A percentile compares a stretch with the other conserved stretches of the same genome.
Evolutionary conservation across 1,140 invertebrate species (phyloP).

Genomic region (Helicorthomorpha holstii): DNA sequence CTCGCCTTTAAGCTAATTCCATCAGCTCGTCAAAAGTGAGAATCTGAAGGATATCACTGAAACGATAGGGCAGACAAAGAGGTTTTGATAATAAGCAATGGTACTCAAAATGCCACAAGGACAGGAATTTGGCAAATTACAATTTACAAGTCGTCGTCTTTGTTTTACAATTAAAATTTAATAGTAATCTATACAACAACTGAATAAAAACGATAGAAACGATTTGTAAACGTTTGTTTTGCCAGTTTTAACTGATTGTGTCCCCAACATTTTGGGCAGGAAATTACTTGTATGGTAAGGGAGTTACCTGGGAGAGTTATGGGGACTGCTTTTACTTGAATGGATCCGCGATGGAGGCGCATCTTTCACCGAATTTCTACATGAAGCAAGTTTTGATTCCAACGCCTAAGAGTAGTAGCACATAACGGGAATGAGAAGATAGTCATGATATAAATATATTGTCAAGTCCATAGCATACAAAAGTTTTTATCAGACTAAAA

Average conservation of each 20-base stretch:
- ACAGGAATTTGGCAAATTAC: neutral
- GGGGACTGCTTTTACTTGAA: neutral
- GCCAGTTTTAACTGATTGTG: neutral
- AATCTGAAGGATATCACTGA: no score
- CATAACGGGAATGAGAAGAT: neutral
- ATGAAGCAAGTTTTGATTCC: neutral
- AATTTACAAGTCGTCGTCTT: neutral
- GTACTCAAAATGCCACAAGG: no score
- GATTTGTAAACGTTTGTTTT: neutral
- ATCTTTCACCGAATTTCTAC: neutral
- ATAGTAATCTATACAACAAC: neutral
- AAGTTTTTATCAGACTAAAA: neutral
- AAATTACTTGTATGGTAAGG: neutral
- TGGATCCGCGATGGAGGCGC: neutral
- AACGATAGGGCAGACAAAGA: no score
- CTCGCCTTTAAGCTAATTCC: no score
- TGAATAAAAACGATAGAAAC: neutral
- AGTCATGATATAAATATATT: neutral
- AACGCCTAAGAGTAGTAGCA: neutral
- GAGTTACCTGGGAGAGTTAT: neutral
- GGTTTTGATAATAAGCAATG: no score
- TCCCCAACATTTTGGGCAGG: neutral
- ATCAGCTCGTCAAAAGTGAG: no score
- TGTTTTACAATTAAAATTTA: neutral
- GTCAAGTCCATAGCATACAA: neutral